Evolutionary conservation across 2,888 invertebrate species (phyloP).

Genomic region (Mythimna vitellina): DNA sequence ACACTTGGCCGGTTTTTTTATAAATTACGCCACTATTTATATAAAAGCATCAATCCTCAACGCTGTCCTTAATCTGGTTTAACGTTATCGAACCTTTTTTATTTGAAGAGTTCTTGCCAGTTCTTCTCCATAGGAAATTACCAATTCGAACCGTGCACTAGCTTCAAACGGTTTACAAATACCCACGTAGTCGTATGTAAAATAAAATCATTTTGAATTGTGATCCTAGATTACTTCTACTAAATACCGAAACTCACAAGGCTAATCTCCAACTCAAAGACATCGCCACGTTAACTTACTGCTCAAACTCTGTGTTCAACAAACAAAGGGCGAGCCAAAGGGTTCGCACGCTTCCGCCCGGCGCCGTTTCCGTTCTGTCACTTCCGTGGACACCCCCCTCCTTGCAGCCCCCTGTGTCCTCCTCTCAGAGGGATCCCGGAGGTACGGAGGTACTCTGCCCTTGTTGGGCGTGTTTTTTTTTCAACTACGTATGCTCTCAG

Average conservation of each 20-base stretch:
- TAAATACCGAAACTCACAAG: background rate
- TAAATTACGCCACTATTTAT: too few relatives aligned
- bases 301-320: slow-evolving; percentile 64
- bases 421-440: slow-evolving; percentile 66
- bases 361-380: slow-evolving; percentile 82
- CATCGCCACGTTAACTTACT: slow-evolving; percentile 43
- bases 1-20: too few relatives aligned
- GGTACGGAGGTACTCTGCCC: slow-evolving; percentile 67
- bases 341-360: slow-evolving; percentile 85
- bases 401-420: slow-evolving; percentile 39
- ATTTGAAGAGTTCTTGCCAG: too few relatives aligned
- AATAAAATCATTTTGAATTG: background rate
- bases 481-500: slow-evolving; percentile 71
- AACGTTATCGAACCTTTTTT: too few relatives aligned
- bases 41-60: too few relatives aligned
- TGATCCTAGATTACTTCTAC: background rate
- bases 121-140: too few relatives aligned
- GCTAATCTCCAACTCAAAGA: slow-evolving; percentile 36
- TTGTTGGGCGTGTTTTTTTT: slow-evolving; percentile 67
- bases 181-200: too few relatives aligned
- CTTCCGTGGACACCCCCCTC: slow-evolving; percentile 63
- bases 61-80: too few relatives aligned
- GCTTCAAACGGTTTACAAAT: too few relatives aligned
- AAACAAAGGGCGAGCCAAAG: slow-evolving; percentile 86
- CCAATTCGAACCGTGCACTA: background rate